Evolutionary conservation across 2,888 invertebrate genomes (phyloP), one percentile per base, ranked within the genome.

Genomic region (Stenchaetothrips biformis): DNA sequence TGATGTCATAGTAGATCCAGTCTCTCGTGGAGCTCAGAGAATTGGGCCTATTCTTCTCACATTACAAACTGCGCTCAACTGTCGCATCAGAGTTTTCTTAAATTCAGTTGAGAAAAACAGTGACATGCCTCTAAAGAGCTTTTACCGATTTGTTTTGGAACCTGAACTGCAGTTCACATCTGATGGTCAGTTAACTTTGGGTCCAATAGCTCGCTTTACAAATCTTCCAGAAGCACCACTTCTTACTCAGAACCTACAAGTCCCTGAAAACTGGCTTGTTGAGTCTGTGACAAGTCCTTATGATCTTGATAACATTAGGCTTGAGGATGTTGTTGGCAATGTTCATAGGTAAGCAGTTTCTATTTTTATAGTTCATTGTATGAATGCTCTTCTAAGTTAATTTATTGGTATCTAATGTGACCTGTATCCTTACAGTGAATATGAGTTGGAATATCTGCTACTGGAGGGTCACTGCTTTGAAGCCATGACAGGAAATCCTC

Each of bases 71-170:
- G 94, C 96, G 8, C 88, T 98, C 82, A 99, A 99, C 88, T 95
- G 95, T 84, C 92, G 95, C 84, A 91, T 99, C 84, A 92, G 92
- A 85, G 89, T 99, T 49, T 96, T 94, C 86, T 89, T 99, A 84
- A 99, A 98, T 86, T 96, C 97, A 82, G 92, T 95, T 79, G 95
- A 97, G 83, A 98, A 99, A 86, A 96, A 98, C 86, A 98, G 98
- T 77, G 99, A 99, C 85, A 95, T 99, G 95, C 99, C 99, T 0
- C 89, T 99, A 2, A 99, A 98, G 87, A 96, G 95, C 85, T 99
- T 97, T 88, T 99, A 97, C 88, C 95, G 98, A 47, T 97, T 95
- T 88, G 98, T 98, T 4, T 87, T 98, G 83, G 96, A 97, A 84
- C 91, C 97, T 0, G 96, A 97, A 87, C 89, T 96, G 25, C 92